Evolutionary conservation across 2,888 invertebrate genomes (phyloP), one percentile per base, ranked within the genome.

Genomic region (Aleiodes alternator): DNA sequence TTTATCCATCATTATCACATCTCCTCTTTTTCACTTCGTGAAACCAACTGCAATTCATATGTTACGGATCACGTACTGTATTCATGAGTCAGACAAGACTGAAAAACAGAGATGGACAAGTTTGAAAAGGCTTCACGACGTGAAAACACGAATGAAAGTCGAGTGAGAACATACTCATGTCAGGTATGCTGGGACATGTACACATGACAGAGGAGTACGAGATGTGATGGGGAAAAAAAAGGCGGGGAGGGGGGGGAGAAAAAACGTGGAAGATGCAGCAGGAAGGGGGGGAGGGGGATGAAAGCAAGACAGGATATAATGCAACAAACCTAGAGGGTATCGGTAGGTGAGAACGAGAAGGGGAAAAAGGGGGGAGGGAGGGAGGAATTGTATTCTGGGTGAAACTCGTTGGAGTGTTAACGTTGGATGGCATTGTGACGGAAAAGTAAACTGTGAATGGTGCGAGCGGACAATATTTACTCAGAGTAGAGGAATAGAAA

Each of bases 391-490:
- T 72, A 76, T 76, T 77, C 77, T 78, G 75, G 75, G 79, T 43
- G 11, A 43, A 77, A 76, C 77, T n/a, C 68, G 79, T 76, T 14
- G 64, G 61, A 51, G 69, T 74, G 70, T 64, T 55, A 70, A 64
- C 68, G 31, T 31, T 61, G 74, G 72, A 72, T 69, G 69, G 78
- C 68, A 80, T 79, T 79, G 79, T 80, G 80, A 80, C 79, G 69
- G 77, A 75, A 78, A 78, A 78, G 78, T 76, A 80, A 82, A 81
- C 79, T 72, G 79, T 79, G 78, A 79, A 78, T 78, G 77, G 76
- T 72, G 75, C 76, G 78, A 78, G 77, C 70, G 77, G 75, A 81
- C 80, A 81, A 81, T 79, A 81, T 81, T 80, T 79, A 80, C 77
- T 76, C 78, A 51, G 68, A 66, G 53, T 70, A 64, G 14, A 53